These are phyloP conservation scores for Alexandromys fortis DNA, from an alignment of 2,113 vertebrate species.

Conservation along the genomic window DNA sequence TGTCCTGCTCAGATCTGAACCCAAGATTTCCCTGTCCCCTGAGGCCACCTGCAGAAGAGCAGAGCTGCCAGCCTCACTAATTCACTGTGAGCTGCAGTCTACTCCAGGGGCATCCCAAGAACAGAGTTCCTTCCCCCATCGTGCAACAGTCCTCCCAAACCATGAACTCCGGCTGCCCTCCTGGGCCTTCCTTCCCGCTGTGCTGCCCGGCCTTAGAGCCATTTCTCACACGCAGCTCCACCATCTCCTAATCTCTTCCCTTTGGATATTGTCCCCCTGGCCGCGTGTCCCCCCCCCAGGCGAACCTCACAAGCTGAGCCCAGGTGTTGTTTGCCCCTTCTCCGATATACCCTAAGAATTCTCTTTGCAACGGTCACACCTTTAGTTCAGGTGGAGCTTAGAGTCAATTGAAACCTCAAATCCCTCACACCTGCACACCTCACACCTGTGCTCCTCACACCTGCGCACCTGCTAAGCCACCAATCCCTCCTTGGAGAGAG, in stretches of 20 bases:
- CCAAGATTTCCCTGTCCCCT: background rate
- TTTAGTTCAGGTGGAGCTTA: background rate
- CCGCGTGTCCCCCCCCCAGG: background rate
- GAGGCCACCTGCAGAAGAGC: background rate
- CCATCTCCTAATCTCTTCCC: background rate
- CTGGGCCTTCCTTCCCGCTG: background rate
- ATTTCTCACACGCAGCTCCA: background rate
- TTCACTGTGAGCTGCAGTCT: background rate
- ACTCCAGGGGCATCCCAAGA: background rate
- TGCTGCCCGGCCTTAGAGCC: background rate
- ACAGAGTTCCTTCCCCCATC: background rate
- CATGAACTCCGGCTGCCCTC: background rate
- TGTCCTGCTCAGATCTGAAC: background rate
- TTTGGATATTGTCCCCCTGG: background rate
- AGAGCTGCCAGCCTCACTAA: background rate
- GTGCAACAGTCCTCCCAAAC: background rate
- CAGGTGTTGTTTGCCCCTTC: background rate
- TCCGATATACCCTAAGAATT: background rate
- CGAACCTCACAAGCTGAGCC: background rate
- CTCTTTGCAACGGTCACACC: background rate
- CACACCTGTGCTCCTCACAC: slow-evolving; percentile 46
- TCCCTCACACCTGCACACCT: slow-evolving; percentile 47
- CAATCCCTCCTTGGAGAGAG: background rate
- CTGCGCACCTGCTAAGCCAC: background rate
- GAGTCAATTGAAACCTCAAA: slow-evolving; percentile 51